Conservation (phyloP, 1,140 invertebrate species). For the Conus betulinus region DNA sequence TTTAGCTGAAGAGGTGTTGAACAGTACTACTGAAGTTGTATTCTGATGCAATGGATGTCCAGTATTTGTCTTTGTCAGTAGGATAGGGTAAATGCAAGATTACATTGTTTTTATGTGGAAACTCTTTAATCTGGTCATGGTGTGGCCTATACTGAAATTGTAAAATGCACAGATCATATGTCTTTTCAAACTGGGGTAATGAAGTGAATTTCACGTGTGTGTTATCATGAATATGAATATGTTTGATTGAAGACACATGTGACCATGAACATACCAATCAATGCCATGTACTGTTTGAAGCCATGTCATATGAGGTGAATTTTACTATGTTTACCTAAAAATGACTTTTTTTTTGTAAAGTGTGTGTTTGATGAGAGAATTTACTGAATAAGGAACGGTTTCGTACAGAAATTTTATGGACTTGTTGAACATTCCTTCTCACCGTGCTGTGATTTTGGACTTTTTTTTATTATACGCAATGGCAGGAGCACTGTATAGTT, state of each 20-base stretch:
- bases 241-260: too few relatives aligned
- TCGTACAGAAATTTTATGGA: not conserved
- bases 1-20: not conserved
- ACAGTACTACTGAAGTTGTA: too few relatives aligned
- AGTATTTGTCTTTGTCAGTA: not conserved
- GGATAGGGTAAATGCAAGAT: too few relatives aligned
- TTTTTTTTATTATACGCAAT: not conserved
- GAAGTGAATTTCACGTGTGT: not conserved
- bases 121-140: not conserved
- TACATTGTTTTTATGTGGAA: too few relatives aligned
- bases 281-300: not conserved
- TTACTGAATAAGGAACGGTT: not conserved
- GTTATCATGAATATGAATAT: too few relatives aligned
- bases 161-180: not conserved
- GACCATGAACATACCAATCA: not conserved
- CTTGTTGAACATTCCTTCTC: slow-evolving; percentile 1
- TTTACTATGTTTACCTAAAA: not conserved
- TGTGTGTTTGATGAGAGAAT: not conserved
- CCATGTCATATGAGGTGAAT: not conserved
- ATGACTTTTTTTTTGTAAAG: not conserved
- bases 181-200: not conserved
- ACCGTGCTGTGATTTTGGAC: not conserved
- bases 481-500: not conserved
- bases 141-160: too few relatives aligned
- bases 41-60: not conserved